Evolutionary conservation across 2,888 invertebrate species (phyloP).

Genomic region (Parasteatoda lunata): DNA sequence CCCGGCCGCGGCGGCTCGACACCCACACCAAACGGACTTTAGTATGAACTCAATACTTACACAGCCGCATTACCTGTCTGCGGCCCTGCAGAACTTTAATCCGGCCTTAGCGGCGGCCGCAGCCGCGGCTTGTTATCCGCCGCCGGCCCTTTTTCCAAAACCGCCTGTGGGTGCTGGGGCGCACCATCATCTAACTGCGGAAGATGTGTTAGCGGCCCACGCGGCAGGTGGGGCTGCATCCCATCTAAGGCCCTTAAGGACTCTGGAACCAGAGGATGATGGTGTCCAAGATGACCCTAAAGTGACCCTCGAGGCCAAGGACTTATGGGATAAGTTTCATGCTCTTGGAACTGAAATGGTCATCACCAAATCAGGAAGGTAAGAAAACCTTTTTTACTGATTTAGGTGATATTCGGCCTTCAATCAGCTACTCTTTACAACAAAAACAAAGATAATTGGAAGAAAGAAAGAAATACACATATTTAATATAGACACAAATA

Average conservation of each 20-base stretch:
- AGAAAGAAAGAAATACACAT: background rate
- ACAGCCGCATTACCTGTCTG: slow-evolving; percentile 74
- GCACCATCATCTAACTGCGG: slow-evolving; percentile 74
- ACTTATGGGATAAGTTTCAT: slow-evolving; percentile 99
- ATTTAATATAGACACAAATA: background rate
- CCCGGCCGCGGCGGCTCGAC: slow-evolving; percentile 43
- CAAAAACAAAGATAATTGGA: background rate
- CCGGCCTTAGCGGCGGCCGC: slow-evolving; percentile 72
- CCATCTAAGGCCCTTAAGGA: slow-evolving; percentile 81
- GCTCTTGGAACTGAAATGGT: slow-evolving; percentile 99
- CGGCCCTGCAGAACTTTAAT: slow-evolving; percentile 70
- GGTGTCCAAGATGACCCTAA: slow-evolving; percentile 86
- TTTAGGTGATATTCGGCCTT: no score
- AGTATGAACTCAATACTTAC: slow-evolving; percentile 91
- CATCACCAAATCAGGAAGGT: slow-evolving; percentile 99
- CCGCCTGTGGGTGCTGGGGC: slow-evolving; percentile 74
- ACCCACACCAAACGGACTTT: slow-evolving; percentile 87
- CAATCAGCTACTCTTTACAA: background rate
- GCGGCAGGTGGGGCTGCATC: slow-evolving; percentile 72
- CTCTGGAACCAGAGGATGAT: slow-evolving; percentile 82
- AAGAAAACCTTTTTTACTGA: slow-evolving; percentile 7
- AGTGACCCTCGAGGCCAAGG: slow-evolving; percentile 97
- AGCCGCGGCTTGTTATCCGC: slow-evolving; percentile 37
- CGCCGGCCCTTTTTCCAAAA: slow-evolving; percentile 81
- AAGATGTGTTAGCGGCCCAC: slow-evolving; percentile 72